Base-by-base conservation (phyloP, 1,140 invertebrate species). In the Archegozetes longisetosus region DNA sequence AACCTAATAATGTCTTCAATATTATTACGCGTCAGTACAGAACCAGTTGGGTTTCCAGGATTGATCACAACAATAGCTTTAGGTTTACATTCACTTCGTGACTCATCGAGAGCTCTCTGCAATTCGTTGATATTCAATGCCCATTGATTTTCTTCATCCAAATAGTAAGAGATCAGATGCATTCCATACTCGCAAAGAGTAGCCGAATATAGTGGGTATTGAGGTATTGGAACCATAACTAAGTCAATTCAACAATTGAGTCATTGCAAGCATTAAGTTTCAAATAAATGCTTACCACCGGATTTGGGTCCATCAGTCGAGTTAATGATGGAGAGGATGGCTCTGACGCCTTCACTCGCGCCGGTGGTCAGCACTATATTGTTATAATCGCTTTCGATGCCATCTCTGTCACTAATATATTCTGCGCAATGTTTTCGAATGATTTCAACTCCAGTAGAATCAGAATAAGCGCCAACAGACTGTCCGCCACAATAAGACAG, bases 131-230 rank as follows among this genome's bases (percentile, higher is more conserved):
- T 73, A 67, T 86, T 81, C 57, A 98, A 70, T 0, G 80, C 81
- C 95, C 95, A 98, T 64, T 84, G 82, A 47, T 82, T 82, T 0
- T 79, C 80, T 58, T 58, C 57, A 40, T 58, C 57, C 61, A 98
- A 74, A 71, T 84, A 98, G 73, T 98, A 98, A 1, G 84, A 85
- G 50, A 94, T 79, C 78, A 88, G 85, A 20, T 74, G 64, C 68
- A 96, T 80, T 60, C 86, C 82, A 70, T 87, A 93, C 73, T 96
- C 91, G 20, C 87, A 84, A 23, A 97, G 75, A 0, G 90, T 86
- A 1, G 95, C 94, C 1, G 92, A 93, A 74, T 98, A 98, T 0
- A 98, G 75, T n/a, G 95, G 95, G 76, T 98, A 99, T 71, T 98
- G 93, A 0, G 95, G 95, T 69, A 97, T 97, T 0, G 95, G 94